A percentile compares a stretch with the other conserved stretches of the same genome.
Evolutionary conservation across 2,888 invertebrate species (phyloP).

Genomic region (Ganaspis brasiliensis): DNA sequence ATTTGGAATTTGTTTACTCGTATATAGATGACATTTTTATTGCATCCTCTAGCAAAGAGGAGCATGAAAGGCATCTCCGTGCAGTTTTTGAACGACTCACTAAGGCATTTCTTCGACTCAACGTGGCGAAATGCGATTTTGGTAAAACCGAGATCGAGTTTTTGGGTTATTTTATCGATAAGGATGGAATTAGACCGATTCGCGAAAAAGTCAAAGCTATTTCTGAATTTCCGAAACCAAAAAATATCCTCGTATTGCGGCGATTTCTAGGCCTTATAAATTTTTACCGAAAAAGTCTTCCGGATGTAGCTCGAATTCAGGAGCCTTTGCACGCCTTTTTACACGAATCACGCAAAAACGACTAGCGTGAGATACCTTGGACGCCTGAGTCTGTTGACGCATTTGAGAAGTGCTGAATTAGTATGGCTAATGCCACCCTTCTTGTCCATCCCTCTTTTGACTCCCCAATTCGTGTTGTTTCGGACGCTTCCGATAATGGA

Average conservation of each 20-base stretch:
- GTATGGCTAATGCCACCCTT: no score
- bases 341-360: no score
- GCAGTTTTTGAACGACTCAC: constrained; percentile 50
- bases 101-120: constrained; percentile 48
- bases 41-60: constrained; percentile 53
- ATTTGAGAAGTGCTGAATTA: no score
- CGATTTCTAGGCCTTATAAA: background rate
- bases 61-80: constrained; percentile 56
- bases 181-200: constrained; percentile 44
- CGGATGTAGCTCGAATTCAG: no score
- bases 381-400: no score
- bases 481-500: no score
- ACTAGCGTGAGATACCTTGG: no score
- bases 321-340: no score
- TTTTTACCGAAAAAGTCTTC: no score
- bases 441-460: no score
- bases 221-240: constrained; percentile 29
- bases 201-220: constrained; percentile 53
- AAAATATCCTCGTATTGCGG: constrained; percentile 43
- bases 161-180: constrained; percentile 44
- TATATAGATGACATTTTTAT: constrained; percentile 72
- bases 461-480: no score
- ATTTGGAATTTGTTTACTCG: constrained; percentile 60
- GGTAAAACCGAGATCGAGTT: constrained; percentile 41
- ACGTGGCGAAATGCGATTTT: constrained; percentile 38